Percentiles rank a stretch among this genome's conserved stretches.
These are phyloP conservation scores for Sebastes nivosus DNA, from an alignment of 2,797 vertebrate genomes.

Conservation along the genomic window DNA sequence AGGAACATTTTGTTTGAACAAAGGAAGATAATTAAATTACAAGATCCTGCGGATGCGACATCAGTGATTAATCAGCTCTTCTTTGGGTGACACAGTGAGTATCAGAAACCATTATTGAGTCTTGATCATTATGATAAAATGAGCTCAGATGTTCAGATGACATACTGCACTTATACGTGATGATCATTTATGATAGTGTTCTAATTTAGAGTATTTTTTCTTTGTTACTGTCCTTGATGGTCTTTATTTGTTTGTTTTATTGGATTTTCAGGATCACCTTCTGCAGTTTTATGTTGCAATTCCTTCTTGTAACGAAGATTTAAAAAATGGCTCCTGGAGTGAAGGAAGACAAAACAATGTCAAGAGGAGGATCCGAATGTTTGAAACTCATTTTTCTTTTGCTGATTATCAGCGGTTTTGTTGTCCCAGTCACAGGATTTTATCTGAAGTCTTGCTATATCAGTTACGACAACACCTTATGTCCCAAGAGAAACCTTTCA, in stretches of 20 bases:
- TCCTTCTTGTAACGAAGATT: neutral
- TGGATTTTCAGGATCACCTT: slow-evolving; percentile 8
- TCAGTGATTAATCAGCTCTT: neutral
- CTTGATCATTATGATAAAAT: neutral
- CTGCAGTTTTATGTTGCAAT: neutral
- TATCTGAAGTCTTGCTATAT: slow-evolving; percentile 64
- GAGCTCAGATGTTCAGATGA: neutral
- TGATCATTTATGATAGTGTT: neutral
- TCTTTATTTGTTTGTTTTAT: neutral
- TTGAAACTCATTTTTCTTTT: slow-evolving; percentile 14
- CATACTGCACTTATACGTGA: neutral
- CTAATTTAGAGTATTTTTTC: neutral
- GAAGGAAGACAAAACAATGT: neutral
- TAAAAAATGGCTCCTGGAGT: slow-evolving; percentile 16
- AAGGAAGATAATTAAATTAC: neutral
- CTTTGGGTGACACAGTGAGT: slow-evolving; percentile 30
- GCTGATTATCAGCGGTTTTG: slow-evolving; percentile 2
- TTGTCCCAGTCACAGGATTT: slow-evolving; percentile 49
- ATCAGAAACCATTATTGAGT: neutral
- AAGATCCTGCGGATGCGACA: neutral
- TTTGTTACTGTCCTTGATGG: neutral
- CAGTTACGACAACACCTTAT: slow-evolving; percentile 26
- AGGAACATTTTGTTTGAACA: neutral
- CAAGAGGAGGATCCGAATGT: neutral
- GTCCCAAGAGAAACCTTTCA: slow-evolving; percentile 8